Evolutionary conservation across 2,888 invertebrate species (phyloP).

Genomic region (Linnaemya vulpina): DNA sequence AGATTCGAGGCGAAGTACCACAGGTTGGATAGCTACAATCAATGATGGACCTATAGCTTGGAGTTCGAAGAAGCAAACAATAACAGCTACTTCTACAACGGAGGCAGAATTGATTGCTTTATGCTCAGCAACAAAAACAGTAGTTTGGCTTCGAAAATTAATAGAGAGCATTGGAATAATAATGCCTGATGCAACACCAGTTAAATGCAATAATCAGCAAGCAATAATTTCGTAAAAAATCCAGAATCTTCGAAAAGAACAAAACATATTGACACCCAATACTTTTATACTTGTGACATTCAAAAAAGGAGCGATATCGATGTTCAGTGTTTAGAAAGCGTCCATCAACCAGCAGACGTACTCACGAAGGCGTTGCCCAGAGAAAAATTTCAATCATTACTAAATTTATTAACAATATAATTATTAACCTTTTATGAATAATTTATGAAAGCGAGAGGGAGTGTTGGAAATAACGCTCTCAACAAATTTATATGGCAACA

Average conservation of each 20-base stretch:
- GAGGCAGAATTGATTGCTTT: slow-evolving; percentile 34
- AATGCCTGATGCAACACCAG: slow-evolving; percentile 1
- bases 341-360: slow-evolving; percentile 48
- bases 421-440: slow-evolving; percentile 13
- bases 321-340: slow-evolving; percentile 41
- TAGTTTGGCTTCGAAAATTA: slow-evolving; percentile 30
- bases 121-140: slow-evolving; percentile 48
- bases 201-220: slow-evolving; percentile 61
- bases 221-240: slow-evolving; percentile 68
- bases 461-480: slow-evolving; percentile 49
- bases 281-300: slow-evolving; percentile 53
- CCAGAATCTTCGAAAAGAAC: slow-evolving; percentile 56
- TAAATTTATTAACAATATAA: slow-evolving; percentile 32
- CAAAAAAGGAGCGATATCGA: slow-evolving; percentile 51
- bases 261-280: slow-evolving; percentile 58
- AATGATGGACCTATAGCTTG: slow-evolving; percentile 52
- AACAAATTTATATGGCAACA: not conserved
- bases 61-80: slow-evolving; percentile 59
- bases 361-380: slow-evolving; percentile 34
- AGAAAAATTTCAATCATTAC: slow-evolving; percentile 8
- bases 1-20: slow-evolving; percentile 36
- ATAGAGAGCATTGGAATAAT: slow-evolving; percentile 16
- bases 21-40: slow-evolving; percentile 40
- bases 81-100: slow-evolving; percentile 50
- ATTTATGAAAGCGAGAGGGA: slow-evolving; percentile 57